phyloP scores from a whole-genome alignment of 2,113 vertebrate species.

The Orycteropus afer region DNA sequence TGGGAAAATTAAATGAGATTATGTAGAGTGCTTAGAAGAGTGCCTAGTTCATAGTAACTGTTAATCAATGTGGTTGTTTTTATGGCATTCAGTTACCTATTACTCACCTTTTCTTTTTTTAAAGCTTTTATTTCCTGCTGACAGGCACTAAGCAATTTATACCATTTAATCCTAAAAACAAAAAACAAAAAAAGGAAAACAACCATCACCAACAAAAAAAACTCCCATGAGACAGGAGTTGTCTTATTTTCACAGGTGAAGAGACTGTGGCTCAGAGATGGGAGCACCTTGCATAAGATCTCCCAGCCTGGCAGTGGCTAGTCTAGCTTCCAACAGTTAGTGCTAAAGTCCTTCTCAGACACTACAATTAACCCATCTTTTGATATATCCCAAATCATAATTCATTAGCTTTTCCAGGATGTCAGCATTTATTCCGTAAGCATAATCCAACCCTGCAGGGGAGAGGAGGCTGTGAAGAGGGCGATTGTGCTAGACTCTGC shows the following conservation, averaged over 20 bases:
- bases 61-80: not conserved
- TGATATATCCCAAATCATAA: not conserved
- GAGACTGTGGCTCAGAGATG: too few species aligned
- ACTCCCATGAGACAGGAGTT: not conserved
- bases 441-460: not conserved
- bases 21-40: too few species aligned
- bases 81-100: not conserved
- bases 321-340: not conserved
- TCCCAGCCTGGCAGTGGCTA: not conserved
- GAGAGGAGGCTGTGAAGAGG: not conserved
- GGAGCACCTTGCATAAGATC: not conserved
- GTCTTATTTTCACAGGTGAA: not conserved
- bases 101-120: not conserved
- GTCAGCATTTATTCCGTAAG: not conserved
- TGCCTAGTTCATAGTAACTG: not conserved
- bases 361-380: not conserved
- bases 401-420: not conserved
- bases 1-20: too few species aligned
- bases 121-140: constrained; percentile 33
- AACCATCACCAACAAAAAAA: too few species aligned
- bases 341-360: not conserved
- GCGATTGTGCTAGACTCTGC: not conserved
- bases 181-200: not conserved
- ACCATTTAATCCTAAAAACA: constrained; percentile 1
- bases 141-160: not conserved